Evolutionary conservation across 2,888 invertebrate species (phyloP).

Genomic region (Arrhopalites spinosus): DNA sequence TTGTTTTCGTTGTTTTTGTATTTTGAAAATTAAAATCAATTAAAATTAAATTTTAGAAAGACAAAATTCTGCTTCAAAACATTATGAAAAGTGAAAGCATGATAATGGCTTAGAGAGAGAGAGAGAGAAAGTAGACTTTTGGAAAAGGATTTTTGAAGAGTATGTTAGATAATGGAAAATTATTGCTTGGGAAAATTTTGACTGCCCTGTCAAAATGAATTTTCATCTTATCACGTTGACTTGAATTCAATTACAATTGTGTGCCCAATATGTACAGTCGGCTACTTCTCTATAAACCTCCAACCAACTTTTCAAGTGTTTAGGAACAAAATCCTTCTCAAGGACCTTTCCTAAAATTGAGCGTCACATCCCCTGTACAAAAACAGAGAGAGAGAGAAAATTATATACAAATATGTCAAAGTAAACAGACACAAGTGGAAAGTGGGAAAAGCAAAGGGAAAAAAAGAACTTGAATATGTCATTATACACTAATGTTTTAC

Average conservation of each 20-base stretch:
- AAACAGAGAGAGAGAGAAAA: neutral
- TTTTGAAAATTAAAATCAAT: no score
- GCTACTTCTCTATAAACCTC: neutral
- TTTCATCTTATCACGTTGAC: constrained; percentile 26
- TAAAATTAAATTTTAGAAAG: no score
- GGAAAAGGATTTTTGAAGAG: neutral
- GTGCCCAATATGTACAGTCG: no score
- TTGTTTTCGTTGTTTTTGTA: no score
- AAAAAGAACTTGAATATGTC: no score
- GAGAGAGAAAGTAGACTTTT: neutral
- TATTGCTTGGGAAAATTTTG: constrained; percentile 20
- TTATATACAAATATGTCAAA: no score
- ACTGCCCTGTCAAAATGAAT: constrained; percentile 21
- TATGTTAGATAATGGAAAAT: neutral
- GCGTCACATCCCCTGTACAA: neutral
- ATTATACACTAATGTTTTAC: constrained; percentile 7
- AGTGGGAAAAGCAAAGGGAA: no score
- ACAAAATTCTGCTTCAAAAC: no score
- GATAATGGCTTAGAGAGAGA: no score
- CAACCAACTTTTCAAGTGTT: constrained; percentile 22
- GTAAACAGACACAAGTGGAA: no score
- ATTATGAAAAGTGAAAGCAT: no score
- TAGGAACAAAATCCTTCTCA: constrained; percentile 7
- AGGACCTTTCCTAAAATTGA: constrained; percentile 3
- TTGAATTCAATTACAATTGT: constrained; percentile 25